Base-by-base conservation (phyloP, 2,888 invertebrate genomes). In the Cheilosia impressa region DNA sequence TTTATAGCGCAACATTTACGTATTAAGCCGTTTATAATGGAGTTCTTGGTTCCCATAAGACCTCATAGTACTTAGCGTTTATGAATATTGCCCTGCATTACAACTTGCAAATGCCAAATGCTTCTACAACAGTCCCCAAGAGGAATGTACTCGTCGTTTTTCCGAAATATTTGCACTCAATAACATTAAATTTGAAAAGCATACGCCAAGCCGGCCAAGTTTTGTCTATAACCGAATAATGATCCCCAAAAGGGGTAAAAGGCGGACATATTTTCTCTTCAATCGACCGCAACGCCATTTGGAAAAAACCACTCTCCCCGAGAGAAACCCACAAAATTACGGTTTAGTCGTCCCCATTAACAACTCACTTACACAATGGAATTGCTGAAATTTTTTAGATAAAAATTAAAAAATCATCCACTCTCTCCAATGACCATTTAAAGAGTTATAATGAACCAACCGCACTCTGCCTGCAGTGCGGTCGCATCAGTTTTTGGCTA, bases 351-450 rank as follows among this genome's bases (percentile, higher is more conserved):
- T 27, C 66, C 27, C 62, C 77, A 72, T 82, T 82, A 62, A 62
- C 82, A 82, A 65, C 76, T 77, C 65, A 65, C 69, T 65, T 65
- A 71, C 47, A 9, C 66, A 77, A 66, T 38, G 60, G 55, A 58
- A 71, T 58, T 66, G 60, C 47, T 10, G 19, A 75, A 65, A 71
- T 66, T 84, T 79, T 69, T 55, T 34, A 62, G 69, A 80, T 80
- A 85, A 85, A 77, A 76, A 80, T 85, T 85, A 85, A 85, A 80
- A 76, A 85, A 76, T 71, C 66, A 85, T 72, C 55, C 72, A 10
- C 27, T 63, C 53, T 57, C 85, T 77, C 80, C 43, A 38, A 76
- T 66, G 71, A 71, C 84, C 76, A 53, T 85, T 85, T 80, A 80
- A 85, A 80, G 75, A 55, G 75, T 75, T 76, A 75, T 80, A 85